phyloP scores from a whole-genome alignment of 2,888 invertebrate species.

The Parelbella ahira region DNA sequence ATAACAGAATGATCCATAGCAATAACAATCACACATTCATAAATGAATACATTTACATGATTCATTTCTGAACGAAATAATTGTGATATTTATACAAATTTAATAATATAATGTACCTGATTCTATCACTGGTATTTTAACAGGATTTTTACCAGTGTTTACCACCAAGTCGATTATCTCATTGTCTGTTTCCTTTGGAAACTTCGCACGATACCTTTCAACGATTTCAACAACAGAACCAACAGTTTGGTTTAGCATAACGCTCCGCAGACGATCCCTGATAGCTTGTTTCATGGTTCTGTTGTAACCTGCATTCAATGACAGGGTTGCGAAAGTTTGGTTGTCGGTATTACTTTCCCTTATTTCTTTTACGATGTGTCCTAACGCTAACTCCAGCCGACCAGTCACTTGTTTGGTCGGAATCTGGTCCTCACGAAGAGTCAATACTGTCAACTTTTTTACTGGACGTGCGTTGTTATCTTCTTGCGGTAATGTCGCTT shows the following conservation, averaged over 20 bases:
- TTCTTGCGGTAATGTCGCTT: slow-evolving; percentile 6
- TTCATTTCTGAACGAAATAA: slow-evolving; percentile 13
- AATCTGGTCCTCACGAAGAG: slow-evolving; percentile 39
- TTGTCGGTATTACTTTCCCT: slow-evolving; percentile 31
- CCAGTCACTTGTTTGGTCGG: slow-evolving; percentile 49
- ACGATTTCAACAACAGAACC: slow-evolving; percentile 39
- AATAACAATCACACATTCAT: slow-evolving; percentile 9
- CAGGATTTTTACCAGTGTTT: slow-evolving; percentile 7
- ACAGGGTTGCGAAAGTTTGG: slow-evolving; percentile 24
- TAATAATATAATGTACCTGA: slow-evolving; percentile 19
- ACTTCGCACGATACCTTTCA: slow-evolving; percentile 45
- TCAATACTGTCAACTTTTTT: slow-evolving; percentile 17
- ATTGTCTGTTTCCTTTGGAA: slow-evolving; percentile 44
- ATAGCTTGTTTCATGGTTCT: slow-evolving; percentile 52
- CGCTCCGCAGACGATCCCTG: slow-evolving; percentile 51
- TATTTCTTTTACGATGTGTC: slow-evolving; percentile 52
- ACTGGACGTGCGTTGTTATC: neutral
- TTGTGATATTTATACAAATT: slow-evolving; percentile 13
- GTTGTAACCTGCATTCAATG: slow-evolving; percentile 31
- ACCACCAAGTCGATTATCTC: slow-evolving; percentile 39
- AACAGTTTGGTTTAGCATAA: slow-evolving; percentile 51
- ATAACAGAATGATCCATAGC: too few species aligned
- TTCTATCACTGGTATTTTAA: slow-evolving; percentile 2
- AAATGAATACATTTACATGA: slow-evolving; percentile 8
- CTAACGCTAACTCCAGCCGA: slow-evolving; percentile 61